Percentiles rank a stretch among this genome's conserved stretches.
phyloP scores from a whole-genome alignment of 2,888 invertebrate genomes.

The Byasa hedistus region DNA sequence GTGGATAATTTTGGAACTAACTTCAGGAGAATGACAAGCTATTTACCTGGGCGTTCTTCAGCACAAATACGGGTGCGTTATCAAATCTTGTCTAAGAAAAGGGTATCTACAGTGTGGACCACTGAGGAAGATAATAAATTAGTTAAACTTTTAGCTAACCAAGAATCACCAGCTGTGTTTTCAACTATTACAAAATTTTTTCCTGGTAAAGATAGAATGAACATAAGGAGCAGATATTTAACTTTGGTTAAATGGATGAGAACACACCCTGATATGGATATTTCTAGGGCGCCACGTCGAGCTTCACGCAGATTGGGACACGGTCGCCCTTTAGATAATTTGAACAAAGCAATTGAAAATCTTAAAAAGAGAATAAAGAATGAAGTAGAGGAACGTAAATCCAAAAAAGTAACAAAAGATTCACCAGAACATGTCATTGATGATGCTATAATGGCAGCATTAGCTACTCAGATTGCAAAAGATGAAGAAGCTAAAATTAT shows the following conservation, averaged over 20 bases:
- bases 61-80: slow-evolving; percentile 82
- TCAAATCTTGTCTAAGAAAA: slow-evolving; percentile 66
- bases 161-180: slow-evolving; percentile 60
- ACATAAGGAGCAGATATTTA: slow-evolving; percentile 81
- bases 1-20: slow-evolving; percentile 81
- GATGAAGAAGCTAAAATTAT: slow-evolving; percentile 37
- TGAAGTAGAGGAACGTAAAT: slow-evolving; percentile 47
- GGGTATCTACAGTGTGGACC: slow-evolving; percentile 79
- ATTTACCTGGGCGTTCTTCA: slow-evolving; percentile 81
- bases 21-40: slow-evolving; percentile 79
- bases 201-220: slow-evolving; percentile 76
- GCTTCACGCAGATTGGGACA: slow-evolving; percentile 53
- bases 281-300: slow-evolving; percentile 64
- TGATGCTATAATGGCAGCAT: slow-evolving; percentile 51
- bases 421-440: slow-evolving; percentile 54
- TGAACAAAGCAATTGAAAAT: slow-evolving; percentile 58
- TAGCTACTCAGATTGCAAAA: slow-evolving; percentile 49
- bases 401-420: slow-evolving; percentile 42
- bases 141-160: slow-evolving; percentile 73
- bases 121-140: slow-evolving; percentile 81
- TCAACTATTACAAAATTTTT: slow-evolving; percentile 74
- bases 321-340: slow-evolving; percentile 48
- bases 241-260: slow-evolving; percentile 77
- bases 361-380: slow-evolving; percentile 56
- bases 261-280: slow-evolving; percentile 62